Percentiles rank a stretch among this genome's conserved stretches.
Evolutionary conservation across 2,888 invertebrate genomes (phyloP).

Genomic region (Callyntrura guangdongensis): DNA sequence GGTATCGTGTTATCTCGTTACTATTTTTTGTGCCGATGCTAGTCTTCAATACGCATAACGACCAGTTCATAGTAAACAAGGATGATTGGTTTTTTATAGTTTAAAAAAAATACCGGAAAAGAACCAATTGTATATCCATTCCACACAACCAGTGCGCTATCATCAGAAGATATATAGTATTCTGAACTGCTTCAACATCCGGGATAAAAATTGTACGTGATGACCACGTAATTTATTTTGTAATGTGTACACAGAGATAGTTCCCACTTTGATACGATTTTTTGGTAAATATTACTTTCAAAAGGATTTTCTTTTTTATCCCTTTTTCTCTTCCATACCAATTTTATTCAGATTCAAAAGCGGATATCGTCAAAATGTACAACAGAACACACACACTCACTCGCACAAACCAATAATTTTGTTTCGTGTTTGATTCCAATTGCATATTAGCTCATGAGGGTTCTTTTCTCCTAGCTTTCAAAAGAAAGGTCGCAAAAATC

Average conservation of each 20-base stretch:
- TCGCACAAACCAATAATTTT: no score
- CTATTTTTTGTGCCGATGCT: no score
- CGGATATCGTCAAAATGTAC: slow-evolving; percentile 40
- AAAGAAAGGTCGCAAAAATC: slow-evolving; percentile 60
- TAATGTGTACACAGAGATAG: slow-evolving; percentile 54
- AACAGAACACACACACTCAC: no score
- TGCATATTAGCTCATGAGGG: no score
- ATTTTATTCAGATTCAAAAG: slow-evolving; percentile 70
- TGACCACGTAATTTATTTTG: slow-evolving; percentile 74
- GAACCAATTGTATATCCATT: slow-evolving; percentile 37
- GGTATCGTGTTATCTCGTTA: slow-evolving; percentile 35
- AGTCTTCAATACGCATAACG: no score
- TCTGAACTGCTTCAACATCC: slow-evolving; percentile 51
- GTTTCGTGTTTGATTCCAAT: no score
- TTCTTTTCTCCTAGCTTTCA: no score
- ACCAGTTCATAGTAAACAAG: no score
- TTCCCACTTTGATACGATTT: slow-evolving; percentile 50
- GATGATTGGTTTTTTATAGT: no score
- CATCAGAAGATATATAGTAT: no score
- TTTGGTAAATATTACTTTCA: slow-evolving; percentile 71
- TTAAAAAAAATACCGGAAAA: slow-evolving; percentile 48
- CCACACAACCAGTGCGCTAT: slow-evolving; percentile 21
- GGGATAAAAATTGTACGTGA: slow-evolving; percentile 75
- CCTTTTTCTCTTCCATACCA: slow-evolving; percentile 52
- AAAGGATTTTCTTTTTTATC: slow-evolving; percentile 32